Conservation (phyloP, 1,140 invertebrate genomes). For the Aradophagus sp. region DNA sequence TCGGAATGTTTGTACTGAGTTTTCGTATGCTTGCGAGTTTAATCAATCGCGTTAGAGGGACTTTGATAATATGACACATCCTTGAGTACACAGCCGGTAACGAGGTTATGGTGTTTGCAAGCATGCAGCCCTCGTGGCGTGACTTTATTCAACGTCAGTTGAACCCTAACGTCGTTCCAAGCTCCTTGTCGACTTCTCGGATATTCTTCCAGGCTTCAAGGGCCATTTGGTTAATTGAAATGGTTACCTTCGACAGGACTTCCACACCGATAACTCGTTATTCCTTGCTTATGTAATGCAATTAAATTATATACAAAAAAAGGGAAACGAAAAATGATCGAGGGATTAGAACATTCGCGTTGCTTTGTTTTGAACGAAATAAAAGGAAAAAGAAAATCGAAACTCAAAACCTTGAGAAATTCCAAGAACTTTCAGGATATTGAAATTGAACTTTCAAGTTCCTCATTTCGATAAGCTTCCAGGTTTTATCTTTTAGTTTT, state of each 20-base stretch:
- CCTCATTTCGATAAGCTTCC: no score
- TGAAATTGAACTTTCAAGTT: no score
- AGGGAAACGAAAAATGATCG: no score
- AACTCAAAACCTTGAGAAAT: no score
- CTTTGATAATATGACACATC: conserved; percentile 47
- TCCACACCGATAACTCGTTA: conserved; percentile 13
- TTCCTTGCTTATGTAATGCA: conserved; percentile 35
- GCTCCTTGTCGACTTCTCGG: conserved; percentile 27
- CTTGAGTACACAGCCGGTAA: conserved; percentile 48
- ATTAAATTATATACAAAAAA: no score
- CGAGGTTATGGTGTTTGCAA: conserved; percentile 57
- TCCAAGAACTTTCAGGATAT: no score
- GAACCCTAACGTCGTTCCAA: conserved; percentile 22
- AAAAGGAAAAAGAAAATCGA: no score
- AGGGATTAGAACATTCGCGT: no score
- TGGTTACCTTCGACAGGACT: conserved; percentile 26
- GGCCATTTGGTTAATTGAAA: conserved; percentile 52
- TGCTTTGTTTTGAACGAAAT: no score
- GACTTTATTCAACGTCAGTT: conserved; percentile 47
- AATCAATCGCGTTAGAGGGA: conserved; percentile 23
- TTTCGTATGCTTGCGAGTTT: neutral
- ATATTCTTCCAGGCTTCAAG: conserved; percentile 38
- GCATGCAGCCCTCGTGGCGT: conserved; percentile 46
- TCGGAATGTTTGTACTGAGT: conserved; percentile 12
- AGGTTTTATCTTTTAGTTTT: no score